phyloP scores from a whole-genome alignment of 2,888 invertebrate species.

The Ditula angustiorana region DNA sequence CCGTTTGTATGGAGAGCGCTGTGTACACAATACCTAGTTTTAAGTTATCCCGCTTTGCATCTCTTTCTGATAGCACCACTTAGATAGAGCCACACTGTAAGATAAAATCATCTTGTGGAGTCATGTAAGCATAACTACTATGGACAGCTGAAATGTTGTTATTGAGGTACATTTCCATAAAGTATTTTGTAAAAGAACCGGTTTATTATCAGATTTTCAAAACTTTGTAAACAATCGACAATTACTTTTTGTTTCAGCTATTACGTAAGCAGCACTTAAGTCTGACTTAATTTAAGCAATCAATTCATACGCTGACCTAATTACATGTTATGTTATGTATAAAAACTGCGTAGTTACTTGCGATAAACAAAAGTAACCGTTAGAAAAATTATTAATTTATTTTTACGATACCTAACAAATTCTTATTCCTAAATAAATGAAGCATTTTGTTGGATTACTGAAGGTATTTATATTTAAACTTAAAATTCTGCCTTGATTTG shows the following conservation, averaged over 20 bases:
- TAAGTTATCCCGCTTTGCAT: no score
- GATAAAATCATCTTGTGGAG: no score
- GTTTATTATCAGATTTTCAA: neutral
- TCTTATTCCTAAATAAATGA: no score
- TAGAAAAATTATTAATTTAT: neutral
- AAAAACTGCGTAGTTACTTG: constrained; percentile 11
- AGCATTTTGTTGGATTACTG: no score
- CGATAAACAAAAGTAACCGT: neutral
- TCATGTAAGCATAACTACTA: no score
- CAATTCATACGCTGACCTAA: constrained; percentile 8
- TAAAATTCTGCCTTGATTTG: no score
- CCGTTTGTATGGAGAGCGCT: no score
- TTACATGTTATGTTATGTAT: constrained; percentile 1
- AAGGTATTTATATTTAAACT: no score
- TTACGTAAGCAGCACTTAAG: constrained; percentile 16
- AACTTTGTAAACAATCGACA: constrained; percentile 11
- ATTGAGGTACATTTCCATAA: neutral
- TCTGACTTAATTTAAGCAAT: constrained; percentile 14
- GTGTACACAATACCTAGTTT: no score
- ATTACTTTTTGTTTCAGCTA: neutral
- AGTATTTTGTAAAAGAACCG: neutral
- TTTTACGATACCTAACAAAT: neutral
- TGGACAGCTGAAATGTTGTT: no score
- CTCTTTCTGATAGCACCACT: no score
- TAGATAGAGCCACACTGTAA: no score